phyloP scores from a whole-genome alignment of 1,140 invertebrate species.

The Drosophila parvula region DNA sequence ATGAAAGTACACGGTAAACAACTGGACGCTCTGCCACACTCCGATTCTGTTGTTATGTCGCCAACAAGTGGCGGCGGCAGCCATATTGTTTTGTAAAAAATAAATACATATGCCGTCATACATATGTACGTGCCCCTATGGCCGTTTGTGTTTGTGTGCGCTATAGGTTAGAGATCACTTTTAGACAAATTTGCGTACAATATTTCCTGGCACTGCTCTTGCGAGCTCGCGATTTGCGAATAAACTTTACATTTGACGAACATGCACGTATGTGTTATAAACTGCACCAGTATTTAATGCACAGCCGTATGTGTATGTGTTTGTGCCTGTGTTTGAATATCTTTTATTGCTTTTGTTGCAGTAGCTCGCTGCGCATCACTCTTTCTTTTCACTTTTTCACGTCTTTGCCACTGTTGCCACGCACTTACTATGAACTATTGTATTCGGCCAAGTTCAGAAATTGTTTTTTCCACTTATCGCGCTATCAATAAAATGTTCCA shows the following conservation, averaged over 20 bases:
- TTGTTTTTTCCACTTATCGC: slow-evolving; percentile 42
- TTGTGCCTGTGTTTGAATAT: slow-evolving; percentile 12
- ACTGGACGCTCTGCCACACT: slow-evolving; percentile 23
- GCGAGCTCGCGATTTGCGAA: slow-evolving; percentile 33
- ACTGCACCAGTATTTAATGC: slow-evolving; percentile 29
- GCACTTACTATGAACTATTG: slow-evolving; percentile 39
- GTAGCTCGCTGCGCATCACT: slow-evolving; percentile 51
- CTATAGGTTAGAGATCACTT: slow-evolving; percentile 51
- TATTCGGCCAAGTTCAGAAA: slow-evolving; percentile 12
- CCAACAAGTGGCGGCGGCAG: slow-evolving; percentile 73
- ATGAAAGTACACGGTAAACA: slow-evolving; percentile 37
- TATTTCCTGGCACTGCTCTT: slow-evolving; percentile 35
- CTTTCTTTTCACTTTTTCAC: slow-evolving; percentile 5
- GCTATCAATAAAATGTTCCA: slow-evolving; percentile 26
- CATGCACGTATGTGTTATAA: slow-evolving; percentile 13
- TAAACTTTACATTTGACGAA: slow-evolving; percentile 36
- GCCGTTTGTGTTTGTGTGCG: slow-evolving; percentile 34
- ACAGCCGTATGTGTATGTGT: slow-evolving; percentile 24
- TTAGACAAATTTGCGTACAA: slow-evolving; percentile 48
- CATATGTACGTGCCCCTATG: slow-evolving; percentile 31
- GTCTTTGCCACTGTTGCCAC: slow-evolving; percentile 9
- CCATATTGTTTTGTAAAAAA: slow-evolving; percentile 67
- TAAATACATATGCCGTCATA: slow-evolving; percentile 42
- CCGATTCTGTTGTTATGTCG: slow-evolving; percentile 57
- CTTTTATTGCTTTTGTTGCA: slow-evolving; percentile 53